phyloP scores from a whole-genome alignment of 2,888 invertebrate genomes.

The Subacronicta megacephala region DNA sequence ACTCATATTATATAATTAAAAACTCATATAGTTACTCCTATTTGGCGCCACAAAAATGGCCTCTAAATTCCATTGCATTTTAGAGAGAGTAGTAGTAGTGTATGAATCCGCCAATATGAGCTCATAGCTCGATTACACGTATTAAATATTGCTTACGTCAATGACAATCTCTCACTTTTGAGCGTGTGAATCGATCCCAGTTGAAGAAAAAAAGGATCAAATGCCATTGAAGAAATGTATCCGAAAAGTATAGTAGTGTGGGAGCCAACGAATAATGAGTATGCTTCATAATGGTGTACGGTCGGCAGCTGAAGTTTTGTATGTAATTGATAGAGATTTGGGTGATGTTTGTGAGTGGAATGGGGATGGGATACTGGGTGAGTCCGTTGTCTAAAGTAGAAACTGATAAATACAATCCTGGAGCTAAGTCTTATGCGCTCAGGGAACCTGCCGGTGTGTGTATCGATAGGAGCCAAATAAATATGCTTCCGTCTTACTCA shows the following conservation, averaged over 20 bases:
- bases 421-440: too few relatives aligned
- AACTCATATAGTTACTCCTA: constrained; percentile 13
- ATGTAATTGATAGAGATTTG: neutral
- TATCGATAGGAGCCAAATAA: too few relatives aligned
- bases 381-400: too few relatives aligned
- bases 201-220: constrained; percentile 58
- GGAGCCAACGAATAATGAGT: constrained; percentile 77
- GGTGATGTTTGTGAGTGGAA: neutral
- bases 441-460: too few relatives aligned
- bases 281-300: constrained; percentile 72
- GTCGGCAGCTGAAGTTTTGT: constrained; percentile 37
- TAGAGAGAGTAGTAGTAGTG: too few relatives aligned
- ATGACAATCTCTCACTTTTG: constrained; percentile 72
- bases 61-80: constrained; percentile 60
- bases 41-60: constrained; percentile 60
- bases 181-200: constrained; percentile 78
- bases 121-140: constrained; percentile 70
- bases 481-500: too few relatives aligned
- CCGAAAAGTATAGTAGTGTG: constrained; percentile 72
- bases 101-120: constrained; percentile 66
- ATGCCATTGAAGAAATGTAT: constrained; percentile 78
- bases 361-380: neutral
- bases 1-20: neutral
- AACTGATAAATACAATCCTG: too few relatives aligned
- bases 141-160: constrained; percentile 55